Evolutionary conservation across 2,113 vertebrate species (phyloP).

Genomic region (Peromyscus leucopus): DNA sequence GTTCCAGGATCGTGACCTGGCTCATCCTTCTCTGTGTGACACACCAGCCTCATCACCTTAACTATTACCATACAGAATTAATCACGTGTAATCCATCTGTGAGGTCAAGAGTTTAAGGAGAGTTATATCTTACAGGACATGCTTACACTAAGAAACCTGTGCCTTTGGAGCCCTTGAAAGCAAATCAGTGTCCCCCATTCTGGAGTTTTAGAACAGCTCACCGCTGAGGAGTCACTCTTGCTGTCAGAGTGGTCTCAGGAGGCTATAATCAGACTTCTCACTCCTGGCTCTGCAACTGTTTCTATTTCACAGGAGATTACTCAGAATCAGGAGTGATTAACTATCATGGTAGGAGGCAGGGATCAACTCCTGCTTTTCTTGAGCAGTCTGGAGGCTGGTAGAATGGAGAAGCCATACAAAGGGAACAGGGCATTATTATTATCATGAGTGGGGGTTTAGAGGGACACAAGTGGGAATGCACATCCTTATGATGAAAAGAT

Average conservation of each 20-base stretch:
- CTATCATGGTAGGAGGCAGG: background rate
- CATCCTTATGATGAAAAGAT: slow-evolving; percentile 65
- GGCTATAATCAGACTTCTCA: slow-evolving; percentile 5
- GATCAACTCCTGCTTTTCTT: slow-evolving; percentile 16
- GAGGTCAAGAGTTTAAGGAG: slow-evolving; percentile 1
- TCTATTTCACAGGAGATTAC: slow-evolving; percentile 42
- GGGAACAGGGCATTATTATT: slow-evolving; percentile 70
- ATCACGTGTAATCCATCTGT: background rate
- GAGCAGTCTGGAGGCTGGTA: slow-evolving; percentile 19
- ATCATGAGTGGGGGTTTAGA: slow-evolving; percentile 60
- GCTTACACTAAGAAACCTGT: background rate
- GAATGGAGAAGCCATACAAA: slow-evolving; percentile 43
- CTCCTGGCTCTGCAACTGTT: background rate
- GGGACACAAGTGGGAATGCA: slow-evolving; percentile 44
- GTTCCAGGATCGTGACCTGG: background rate
- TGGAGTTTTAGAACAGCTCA: background rate
- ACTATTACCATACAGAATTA: background rate
- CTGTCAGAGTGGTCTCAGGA: background rate
- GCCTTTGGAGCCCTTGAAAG: background rate
- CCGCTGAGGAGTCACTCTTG: background rate
- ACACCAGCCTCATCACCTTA: background rate
- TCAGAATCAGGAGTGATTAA: slow-evolving; percentile 43
- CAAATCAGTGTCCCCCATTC: background rate
- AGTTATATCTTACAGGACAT: background rate
- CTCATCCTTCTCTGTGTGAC: background rate